phyloP scores from a whole-genome alignment of 2,888 invertebrate species.

The Microdon myrmicae region DNA sequence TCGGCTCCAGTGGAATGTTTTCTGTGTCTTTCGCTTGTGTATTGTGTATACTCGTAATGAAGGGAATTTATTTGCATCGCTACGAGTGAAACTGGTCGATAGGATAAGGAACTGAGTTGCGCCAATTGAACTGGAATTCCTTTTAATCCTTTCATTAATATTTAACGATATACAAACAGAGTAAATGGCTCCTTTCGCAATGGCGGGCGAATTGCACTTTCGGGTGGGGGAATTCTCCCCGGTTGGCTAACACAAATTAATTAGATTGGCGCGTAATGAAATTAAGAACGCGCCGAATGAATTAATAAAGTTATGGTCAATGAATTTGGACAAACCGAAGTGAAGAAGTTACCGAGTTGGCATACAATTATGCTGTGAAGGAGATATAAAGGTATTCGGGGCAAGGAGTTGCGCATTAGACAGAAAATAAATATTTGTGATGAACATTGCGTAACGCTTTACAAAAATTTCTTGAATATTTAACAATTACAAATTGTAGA shows the following conservation, averaged over 20 bases:
- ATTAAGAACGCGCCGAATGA: not conserved
- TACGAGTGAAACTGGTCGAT: not conserved
- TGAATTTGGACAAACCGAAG: not conserved
- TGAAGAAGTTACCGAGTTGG: not conserved
- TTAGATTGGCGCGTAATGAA: not conserved
- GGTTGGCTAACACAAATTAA: conserved; percentile 1
- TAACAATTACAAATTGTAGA: no score
- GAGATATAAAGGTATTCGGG: no score
- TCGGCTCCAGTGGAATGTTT: not conserved
- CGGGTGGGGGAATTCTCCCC: not conserved
- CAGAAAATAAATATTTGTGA: no score
- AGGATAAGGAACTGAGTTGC: conserved; percentile 3
- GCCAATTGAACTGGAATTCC: conserved; percentile 25
- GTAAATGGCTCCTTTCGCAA: not conserved
- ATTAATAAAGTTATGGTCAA: not conserved
- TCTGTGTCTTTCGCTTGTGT: not conserved
- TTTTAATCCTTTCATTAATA: conserved; percentile 39
- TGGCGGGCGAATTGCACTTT: not conserved
- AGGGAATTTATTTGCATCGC: conserved; percentile 24
- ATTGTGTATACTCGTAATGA: conserved; percentile 1
- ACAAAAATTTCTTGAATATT: no score
- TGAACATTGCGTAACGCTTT: no score
- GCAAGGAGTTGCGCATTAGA: no score
- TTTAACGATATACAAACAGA: conserved; percentile 14
- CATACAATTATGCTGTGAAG: not conserved